phyloP scores from a whole-genome alignment of 2,888 invertebrate species.

The Augochlorella aurata region DNA sequence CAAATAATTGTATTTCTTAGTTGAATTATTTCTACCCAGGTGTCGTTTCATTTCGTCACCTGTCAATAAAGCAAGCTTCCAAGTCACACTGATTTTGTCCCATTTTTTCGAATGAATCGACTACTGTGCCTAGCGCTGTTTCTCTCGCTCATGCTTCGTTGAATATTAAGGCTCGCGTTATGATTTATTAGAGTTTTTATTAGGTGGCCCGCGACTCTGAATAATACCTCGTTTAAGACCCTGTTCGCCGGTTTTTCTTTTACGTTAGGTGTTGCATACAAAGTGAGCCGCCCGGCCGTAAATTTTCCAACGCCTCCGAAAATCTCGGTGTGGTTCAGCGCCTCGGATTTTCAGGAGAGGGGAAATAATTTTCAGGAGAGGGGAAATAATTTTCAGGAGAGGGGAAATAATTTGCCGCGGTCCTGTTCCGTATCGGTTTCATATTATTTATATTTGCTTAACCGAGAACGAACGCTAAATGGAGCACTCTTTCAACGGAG shows the following conservation, averaged over 20 bases:
- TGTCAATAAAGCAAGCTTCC: too few species aligned
- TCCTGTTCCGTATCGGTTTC: background rate
- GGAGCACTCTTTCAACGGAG: conserved; percentile 25
- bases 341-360: background rate
- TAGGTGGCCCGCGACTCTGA: background rate
- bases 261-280: background rate
- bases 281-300: background rate
- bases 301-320: background rate
- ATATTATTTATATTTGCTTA: conserved; percentile 28
- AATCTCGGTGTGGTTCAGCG: background rate
- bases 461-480: conserved; percentile 25
- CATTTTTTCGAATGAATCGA: too few species aligned
- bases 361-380: background rate
- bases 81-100: too few species aligned
- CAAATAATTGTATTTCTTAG: too few species aligned
- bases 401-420: background rate
- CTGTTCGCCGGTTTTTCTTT: background rate
- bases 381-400: background rate
- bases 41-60: too few species aligned
- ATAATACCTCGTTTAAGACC: background rate
- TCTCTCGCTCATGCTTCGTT: background rate
- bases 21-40: too few species aligned
- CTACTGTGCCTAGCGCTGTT: too few species aligned
- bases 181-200: conserved; percentile 12
- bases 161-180: background rate